Conservation (phyloP, 1,140 invertebrate genomes). For the Spodoptera litura region DNA sequence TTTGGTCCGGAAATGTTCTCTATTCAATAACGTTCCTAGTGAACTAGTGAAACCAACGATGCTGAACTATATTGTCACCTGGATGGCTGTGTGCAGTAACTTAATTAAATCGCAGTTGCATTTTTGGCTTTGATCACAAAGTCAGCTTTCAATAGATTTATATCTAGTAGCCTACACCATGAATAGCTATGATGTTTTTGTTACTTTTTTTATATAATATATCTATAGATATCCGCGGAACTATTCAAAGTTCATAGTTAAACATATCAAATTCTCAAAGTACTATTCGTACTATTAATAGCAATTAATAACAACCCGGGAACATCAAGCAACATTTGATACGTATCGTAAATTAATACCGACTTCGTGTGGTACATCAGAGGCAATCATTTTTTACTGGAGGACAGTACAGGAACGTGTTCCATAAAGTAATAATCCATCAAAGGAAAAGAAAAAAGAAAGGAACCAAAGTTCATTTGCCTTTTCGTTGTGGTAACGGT, state of each 20-base stretch:
- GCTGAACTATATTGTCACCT: constrained; percentile 16
- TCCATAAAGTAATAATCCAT: constrained; percentile 5
- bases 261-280: too few species aligned
- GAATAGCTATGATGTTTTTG: too few species aligned
- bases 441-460: constrained; percentile 39
- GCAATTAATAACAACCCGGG: too few species aligned
- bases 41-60: neutral
- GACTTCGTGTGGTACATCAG: too few species aligned
- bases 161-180: too few species aligned
- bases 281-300: neutral
- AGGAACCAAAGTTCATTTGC: constrained; percentile 42
- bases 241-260: too few species aligned
- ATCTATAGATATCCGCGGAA: too few species aligned
- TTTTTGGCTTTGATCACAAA: neutral
- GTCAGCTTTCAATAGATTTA: too few species aligned
- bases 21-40: constrained; percentile 1
- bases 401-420: constrained; percentile 4
- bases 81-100: neutral
- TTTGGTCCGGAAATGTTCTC: constrained; percentile 14
- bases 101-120: neutral
- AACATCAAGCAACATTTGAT: too few species aligned
- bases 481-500: constrained; percentile 41
- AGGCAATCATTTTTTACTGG: too few species aligned
- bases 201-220: too few species aligned
- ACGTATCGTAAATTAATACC: too few species aligned